phyloP scores from a whole-genome alignment of 2,888 invertebrate species.

The Geotrupes spiniger region DNA sequence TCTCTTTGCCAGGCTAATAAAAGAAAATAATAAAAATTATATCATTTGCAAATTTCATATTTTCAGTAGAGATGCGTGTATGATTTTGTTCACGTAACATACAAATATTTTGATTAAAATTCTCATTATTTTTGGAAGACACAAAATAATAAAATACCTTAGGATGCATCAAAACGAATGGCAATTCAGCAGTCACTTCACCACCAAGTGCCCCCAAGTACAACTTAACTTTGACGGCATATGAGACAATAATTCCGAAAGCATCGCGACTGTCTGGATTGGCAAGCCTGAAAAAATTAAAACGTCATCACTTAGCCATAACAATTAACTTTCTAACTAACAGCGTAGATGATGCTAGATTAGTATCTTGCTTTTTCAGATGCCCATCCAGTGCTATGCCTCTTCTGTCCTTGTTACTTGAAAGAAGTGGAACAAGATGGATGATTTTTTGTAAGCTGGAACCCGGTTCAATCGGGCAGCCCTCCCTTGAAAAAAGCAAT shows the following conservation, averaged over 20 bases:
- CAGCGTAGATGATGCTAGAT: slow-evolving; percentile 90
- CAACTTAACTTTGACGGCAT: slow-evolving; percentile 91
- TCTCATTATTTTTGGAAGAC: too few species aligned
- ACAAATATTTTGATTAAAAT: too few species aligned
- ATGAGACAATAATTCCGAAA: slow-evolving; percentile 93
- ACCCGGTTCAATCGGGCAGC: slow-evolving; percentile 85
- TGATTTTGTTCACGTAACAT: too few species aligned
- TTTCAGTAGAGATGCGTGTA: too few species aligned
- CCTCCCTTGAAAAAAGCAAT: slow-evolving; percentile 68
- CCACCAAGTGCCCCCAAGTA: slow-evolving; percentile 91
- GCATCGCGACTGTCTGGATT: slow-evolving; percentile 85
- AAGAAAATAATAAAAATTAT: slow-evolving; percentile 24
- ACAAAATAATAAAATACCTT: too few species aligned
- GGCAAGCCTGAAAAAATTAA: slow-evolving; percentile 55
- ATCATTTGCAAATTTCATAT: too few species aligned
- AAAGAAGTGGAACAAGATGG: slow-evolving; percentile 75
- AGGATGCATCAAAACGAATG: slow-evolving; percentile 89
- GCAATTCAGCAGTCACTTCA: slow-evolving; percentile 86
- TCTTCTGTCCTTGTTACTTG: slow-evolving; percentile 76
- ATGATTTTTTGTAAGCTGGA: slow-evolving; percentile 86
- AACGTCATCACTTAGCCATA: slow-evolving; percentile 8
- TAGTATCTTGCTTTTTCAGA: slow-evolving; percentile 77
- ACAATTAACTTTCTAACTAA: slow-evolving; percentile 51
- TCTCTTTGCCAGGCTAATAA: slow-evolving; percentile 51
- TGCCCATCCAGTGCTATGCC: slow-evolving; percentile 92